Evolutionary conservation across 2,113 vertebrate genomes (phyloP).

Genomic region (Corythaeola cristata): DNA sequence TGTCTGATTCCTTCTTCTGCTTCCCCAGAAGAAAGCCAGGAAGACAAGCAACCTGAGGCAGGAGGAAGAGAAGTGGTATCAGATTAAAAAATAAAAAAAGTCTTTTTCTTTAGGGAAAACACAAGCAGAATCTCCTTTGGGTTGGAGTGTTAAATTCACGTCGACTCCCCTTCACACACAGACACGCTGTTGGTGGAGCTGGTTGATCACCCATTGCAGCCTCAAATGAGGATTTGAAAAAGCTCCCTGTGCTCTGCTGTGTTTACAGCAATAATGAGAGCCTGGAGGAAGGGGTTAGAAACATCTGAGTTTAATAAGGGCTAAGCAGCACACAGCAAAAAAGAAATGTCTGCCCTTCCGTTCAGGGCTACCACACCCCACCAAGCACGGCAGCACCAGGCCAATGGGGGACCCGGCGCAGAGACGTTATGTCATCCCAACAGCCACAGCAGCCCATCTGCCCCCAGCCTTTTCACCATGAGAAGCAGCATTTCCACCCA

Average conservation of each 20-base stretch:
- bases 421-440: constrained; percentile 47
- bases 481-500: background rate
- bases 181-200: background rate
- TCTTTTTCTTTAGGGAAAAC: background rate
- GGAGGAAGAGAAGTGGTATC: background rate
- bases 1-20: too few relatives aligned
- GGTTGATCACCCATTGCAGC: constrained; percentile 26
- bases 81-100: background rate
- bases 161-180: background rate
- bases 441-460: background rate
- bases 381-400: background rate
- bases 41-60: background rate
- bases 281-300: constrained; percentile 56
- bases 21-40: background rate
- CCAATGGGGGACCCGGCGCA: background rate
- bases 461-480: background rate
- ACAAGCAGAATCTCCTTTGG: background rate
- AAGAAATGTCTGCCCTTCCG: constrained; percentile 58
- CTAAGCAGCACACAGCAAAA: constrained; percentile 56
- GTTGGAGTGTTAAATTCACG: background rate
- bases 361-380: constrained; percentile 60
- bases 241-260: constrained; percentile 23
- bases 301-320: constrained; percentile 70
- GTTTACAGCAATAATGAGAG: constrained; percentile 62
- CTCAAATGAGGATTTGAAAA: background rate